A percentile compares a stretch with the other conserved stretches of the same genome.
Conservation (phyloP, 2,797 vertebrate species). For the Sebastiscus albofasciatus region DNA sequence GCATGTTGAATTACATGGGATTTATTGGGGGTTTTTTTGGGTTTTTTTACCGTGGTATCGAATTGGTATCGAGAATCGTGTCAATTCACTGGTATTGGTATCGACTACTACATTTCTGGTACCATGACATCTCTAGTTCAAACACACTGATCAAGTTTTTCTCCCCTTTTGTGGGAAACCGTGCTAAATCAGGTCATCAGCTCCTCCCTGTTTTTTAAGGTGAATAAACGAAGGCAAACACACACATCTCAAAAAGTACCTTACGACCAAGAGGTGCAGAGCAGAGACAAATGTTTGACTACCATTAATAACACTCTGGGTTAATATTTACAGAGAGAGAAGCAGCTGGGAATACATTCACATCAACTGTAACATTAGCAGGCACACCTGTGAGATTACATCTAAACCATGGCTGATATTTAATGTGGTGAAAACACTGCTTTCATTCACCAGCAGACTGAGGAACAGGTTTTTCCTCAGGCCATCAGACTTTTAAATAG, state of each 20-base stretch:
- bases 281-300: conserved; percentile 1
- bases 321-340: conserved; percentile 22
- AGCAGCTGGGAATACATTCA: background rate
- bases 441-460: background rate
- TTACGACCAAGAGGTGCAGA: background rate
- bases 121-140: background rate
- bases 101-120: too few relatives aligned
- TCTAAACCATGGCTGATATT: background rate
- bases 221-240: background rate
- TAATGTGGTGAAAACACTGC: background rate
- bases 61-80: too few relatives aligned
- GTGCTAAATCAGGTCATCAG: conserved; percentile 9
- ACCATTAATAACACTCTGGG: background rate
- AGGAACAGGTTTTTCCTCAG: too few relatives aligned
- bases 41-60: too few relatives aligned
- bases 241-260: background rate
- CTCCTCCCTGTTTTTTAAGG: background rate
- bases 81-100: too few relatives aligned
- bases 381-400: conserved; percentile 51
- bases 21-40: too few relatives aligned
- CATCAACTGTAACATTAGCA: background rate
- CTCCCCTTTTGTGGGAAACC: background rate
- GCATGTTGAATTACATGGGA: too few relatives aligned
- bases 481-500: too few relatives aligned
- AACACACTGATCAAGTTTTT: conserved; percentile 4